Evolutionary conservation across 2,113 vertebrate species (phyloP).

Genomic region (Gobius niger): DNA sequence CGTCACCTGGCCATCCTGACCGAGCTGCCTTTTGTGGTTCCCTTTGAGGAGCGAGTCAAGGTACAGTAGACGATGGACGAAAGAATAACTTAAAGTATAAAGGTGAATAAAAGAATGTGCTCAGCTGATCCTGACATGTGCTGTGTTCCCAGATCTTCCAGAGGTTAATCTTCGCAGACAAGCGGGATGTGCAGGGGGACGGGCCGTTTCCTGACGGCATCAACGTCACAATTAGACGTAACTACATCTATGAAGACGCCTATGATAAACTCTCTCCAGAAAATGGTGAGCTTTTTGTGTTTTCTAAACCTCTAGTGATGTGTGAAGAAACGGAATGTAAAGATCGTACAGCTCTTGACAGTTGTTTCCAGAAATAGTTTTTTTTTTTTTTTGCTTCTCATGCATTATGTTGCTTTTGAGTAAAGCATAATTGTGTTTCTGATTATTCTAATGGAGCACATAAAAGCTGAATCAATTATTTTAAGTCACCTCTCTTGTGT

Average conservation of each 20-base stretch:
- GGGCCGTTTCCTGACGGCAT: slow-evolving; percentile 95
- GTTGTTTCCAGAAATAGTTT: slow-evolving; percentile 1
- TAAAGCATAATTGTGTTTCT: slow-evolving; percentile 64
- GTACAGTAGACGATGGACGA: slow-evolving; percentile 64
- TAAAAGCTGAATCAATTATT: slow-evolving; percentile 77
- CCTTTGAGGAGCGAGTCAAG: slow-evolving; percentile 99
- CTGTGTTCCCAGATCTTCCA: slow-evolving; percentile 89
- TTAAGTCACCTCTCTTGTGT: slow-evolving; percentile 74
- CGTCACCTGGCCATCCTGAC: slow-evolving; percentile 95
- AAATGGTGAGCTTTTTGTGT: slow-evolving; percentile 80
- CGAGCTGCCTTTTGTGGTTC: slow-evolving; percentile 96
- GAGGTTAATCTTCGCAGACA: slow-evolving; percentile 95
- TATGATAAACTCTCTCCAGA: slow-evolving; percentile 98
- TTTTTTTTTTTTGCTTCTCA: slow-evolving; percentile 32
- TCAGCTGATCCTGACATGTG: slow-evolving; percentile 35
- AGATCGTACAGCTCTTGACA: not conserved
- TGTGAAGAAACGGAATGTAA: not conserved
- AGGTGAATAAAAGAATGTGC: slow-evolving; percentile 8
- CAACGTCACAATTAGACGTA: slow-evolving; percentile 94
- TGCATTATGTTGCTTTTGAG: slow-evolving; percentile 50
- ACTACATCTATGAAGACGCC: slow-evolving; percentile 99
- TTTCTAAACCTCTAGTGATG: not conserved
- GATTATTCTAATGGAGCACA: slow-evolving; percentile 75
- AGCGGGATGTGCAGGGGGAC: slow-evolving; percentile 94
- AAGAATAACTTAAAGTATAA: not conserved